phyloP scores from a whole-genome alignment of 2,888 invertebrate species.

The Junonia oenone region DNA sequence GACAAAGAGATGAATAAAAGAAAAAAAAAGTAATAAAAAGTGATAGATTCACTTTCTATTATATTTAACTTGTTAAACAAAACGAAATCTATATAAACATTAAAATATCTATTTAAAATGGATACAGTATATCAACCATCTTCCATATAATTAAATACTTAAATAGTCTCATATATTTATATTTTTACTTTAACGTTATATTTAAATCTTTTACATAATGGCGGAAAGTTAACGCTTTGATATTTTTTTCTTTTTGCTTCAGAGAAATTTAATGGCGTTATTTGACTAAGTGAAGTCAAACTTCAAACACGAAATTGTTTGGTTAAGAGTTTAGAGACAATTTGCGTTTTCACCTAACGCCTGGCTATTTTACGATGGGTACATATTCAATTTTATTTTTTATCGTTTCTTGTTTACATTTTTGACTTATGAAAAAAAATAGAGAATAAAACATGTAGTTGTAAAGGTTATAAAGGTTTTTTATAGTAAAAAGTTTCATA shows the following conservation, averaged over 20 bases:
- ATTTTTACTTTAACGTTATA: background rate
- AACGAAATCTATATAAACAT: background rate
- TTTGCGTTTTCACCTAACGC: background rate
- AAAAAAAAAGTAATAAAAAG: no score
- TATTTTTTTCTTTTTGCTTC: background rate
- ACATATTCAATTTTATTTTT: background rate
- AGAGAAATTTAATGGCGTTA: background rate
- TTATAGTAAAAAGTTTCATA: no score
- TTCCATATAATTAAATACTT: background rate
- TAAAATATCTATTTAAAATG: background rate
- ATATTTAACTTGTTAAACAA: no score
- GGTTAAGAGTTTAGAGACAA: background rate
- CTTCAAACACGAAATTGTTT: background rate
- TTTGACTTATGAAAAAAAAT: no score
- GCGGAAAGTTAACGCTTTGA: background rate
- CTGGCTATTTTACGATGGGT: background rate
- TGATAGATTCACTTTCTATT: no score
- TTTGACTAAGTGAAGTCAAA: background rate
- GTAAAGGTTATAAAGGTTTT: no score
- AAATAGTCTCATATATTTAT: background rate
- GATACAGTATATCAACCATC: background rate
- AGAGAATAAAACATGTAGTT: no score
- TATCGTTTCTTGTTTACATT: no score
- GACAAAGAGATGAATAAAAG: no score
- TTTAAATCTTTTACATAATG: background rate